Conservation (phyloP, 2,888 invertebrate species). For the Mimachlamys varia region DNA sequence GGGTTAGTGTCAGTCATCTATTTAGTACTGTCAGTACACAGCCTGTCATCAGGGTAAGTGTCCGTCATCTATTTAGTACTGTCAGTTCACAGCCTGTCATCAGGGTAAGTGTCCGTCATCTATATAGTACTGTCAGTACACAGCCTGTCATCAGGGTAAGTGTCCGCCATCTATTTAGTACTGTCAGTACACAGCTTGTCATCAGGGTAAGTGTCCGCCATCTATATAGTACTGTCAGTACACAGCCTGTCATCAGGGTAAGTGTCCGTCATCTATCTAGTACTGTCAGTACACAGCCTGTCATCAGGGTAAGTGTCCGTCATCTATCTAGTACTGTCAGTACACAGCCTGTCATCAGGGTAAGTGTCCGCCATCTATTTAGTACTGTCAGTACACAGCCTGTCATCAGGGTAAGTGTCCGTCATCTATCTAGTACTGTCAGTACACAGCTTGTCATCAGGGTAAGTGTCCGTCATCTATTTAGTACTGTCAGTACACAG, state of each 20-base stretch:
- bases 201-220: conserved; percentile 47
- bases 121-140: conserved; percentile 45
- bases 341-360: conserved; percentile 55
- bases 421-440: conserved; percentile 39
- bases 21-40: conserved; percentile 46
- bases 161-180: too few species aligned
- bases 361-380: conserved; percentile 6
- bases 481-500: conserved; percentile 48
- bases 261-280: background rate
- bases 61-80: conserved; percentile 3
- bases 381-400: conserved; percentile 50
- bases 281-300: conserved; percentile 55
- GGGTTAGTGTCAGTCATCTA: conserved; percentile 45
- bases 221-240: conserved; percentile 45
- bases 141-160: conserved; percentile 56
- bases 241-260: conserved; percentile 55
- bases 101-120: conserved; percentile 46
- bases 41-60: conserved; percentile 55
- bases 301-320: conserved; percentile 49
- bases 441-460: conserved; percentile 52
- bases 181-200: conserved; percentile 55
- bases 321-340: conserved; percentile 43
- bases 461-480: conserved; percentile 44
- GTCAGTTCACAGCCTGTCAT: conserved; percentile 53
- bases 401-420: conserved; percentile 53